Evolutionary conservation across 2,888 invertebrate genomes (phyloP).

Genomic region (Seira ritae): DNA sequence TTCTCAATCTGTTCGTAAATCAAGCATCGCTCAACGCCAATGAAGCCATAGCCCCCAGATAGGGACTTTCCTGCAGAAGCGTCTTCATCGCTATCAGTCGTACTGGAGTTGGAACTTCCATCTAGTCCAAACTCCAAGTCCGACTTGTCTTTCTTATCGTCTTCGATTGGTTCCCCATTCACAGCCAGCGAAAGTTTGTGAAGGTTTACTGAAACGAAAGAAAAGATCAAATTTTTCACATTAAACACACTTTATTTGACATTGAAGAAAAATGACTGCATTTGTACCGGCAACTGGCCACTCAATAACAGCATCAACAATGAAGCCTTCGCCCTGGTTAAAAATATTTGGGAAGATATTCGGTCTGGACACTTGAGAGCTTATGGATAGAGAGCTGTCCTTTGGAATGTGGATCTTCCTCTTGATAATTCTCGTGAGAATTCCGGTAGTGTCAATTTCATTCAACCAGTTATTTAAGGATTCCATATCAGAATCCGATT

Average conservation of each 20-base stretch:
- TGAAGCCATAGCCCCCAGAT: not conserved
- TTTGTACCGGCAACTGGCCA: constrained; percentile 44
- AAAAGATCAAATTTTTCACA: constrained; percentile 1
- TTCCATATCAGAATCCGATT: not conserved
- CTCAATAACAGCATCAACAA: constrained; percentile 53
- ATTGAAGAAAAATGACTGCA: not conserved
- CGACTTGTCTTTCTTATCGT: not conserved
- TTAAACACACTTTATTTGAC: no score
- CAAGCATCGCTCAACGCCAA: constrained; percentile 45
- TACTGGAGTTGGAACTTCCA: no score
- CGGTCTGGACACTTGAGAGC: constrained; percentile 49
- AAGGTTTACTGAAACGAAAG: constrained; percentile 34
- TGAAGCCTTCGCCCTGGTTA: constrained; percentile 49
- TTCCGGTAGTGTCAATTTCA: constrained; percentile 32
- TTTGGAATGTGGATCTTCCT: constrained; percentile 46
- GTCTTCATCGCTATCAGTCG: not conserved
- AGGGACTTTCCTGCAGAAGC: constrained; percentile 20
- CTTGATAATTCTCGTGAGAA: constrained; percentile 4
- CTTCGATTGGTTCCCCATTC: not conserved
- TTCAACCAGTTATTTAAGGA: constrained; percentile 38
- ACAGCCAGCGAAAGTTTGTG: constrained; percentile 43
- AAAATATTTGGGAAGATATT: constrained; percentile 56
- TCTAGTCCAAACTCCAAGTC: no score
- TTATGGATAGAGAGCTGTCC: constrained; percentile 38
- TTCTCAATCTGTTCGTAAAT: constrained; percentile 55